Evolutionary conservation across 2,113 vertebrate species (phyloP), one percentile per base, ranked within the genome.

Genomic region (Actenoides lindsayi): DNA sequence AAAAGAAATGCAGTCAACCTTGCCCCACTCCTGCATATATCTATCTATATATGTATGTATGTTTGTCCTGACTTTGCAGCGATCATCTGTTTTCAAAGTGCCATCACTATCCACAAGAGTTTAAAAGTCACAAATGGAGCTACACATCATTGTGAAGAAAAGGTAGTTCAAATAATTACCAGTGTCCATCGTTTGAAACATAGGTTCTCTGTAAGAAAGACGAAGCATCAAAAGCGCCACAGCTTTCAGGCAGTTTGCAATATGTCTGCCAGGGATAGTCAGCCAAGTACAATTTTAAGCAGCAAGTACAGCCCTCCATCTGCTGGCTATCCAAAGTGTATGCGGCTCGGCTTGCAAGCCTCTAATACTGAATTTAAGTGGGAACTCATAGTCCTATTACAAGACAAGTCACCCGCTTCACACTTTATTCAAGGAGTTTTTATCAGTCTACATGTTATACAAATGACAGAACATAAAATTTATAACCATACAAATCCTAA

Each of bases 201-300:
- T 5, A 33, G 65, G 11, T 13, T 73, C 33, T 57, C 19, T 6
- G 16, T 17, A 19, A 59, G 68, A 13, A 73, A 16, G 1, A 20
- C 0, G 1, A 42, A 50, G 42, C 33, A 28, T 2, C 1, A 50
- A 5, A 25, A 46, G 24, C 1, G 9, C 2, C 2, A 1, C 18
- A 42, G 48, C 6, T 59, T 42, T 31, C 5, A 42, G 27, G 10
- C 13, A 7, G 56, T 3, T 51, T 5, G 51, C 4, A 41, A 13
- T 0, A 25, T 3, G 15, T 5, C 41, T 25, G 54, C 7, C 25
- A 13, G 1, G 44, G 44, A 19, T 0, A 30, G 13, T 1, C 68
- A 13, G 84, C 18, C 6, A 20, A 31, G 31, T 1, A 24, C 27
- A 6, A 27, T 2, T 46, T 1, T 3, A 8, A 62, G 79, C 76